phyloP scores from a whole-genome alignment of 1,140 invertebrate genomes.

The Gonatopus flavifemur region DNA sequence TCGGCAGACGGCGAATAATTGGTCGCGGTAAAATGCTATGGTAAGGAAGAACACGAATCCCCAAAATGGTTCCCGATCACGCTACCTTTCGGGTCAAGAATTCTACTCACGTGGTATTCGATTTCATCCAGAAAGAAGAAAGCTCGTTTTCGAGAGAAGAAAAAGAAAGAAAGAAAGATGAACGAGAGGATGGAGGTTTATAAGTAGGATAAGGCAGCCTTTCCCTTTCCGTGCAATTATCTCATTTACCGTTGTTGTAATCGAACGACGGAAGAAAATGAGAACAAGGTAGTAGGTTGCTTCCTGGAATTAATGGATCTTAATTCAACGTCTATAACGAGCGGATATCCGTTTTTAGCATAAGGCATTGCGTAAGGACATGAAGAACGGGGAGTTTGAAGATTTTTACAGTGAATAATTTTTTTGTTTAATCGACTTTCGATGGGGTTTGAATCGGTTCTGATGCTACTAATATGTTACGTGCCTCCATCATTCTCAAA shows the following conservation, averaged over 20 bases:
- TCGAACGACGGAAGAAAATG: conserved; percentile 20
- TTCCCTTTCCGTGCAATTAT: conserved; percentile 25
- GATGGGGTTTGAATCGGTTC: no score
- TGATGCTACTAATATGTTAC: no score
- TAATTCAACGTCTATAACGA: no score
- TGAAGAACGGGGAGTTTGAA: no score
- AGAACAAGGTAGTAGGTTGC: conserved; percentile 6
- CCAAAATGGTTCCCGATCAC: conserved; percentile 40
- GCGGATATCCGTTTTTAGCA: not conserved
- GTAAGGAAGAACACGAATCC: conserved; percentile 17
- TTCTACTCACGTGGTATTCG: conserved; percentile 25
- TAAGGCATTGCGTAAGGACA: no score
- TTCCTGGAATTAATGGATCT: conserved; percentile 27
- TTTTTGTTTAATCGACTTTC: no score
- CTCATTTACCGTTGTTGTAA: conserved; percentile 19
- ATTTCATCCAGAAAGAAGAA: not conserved
- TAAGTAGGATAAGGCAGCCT: not conserved
- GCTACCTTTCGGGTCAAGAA: conserved; percentile 30
- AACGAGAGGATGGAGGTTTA: not conserved
- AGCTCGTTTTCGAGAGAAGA: not conserved
- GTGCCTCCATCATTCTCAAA: no score
- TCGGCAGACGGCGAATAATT: conserved; percentile 51
- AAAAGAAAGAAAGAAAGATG: not conserved
- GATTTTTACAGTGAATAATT: no score
- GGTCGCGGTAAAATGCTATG: conserved; percentile 26